Conservation (phyloP, 64 coral and sea anemone species). For the Catalaphyllia jardinei region DNA sequence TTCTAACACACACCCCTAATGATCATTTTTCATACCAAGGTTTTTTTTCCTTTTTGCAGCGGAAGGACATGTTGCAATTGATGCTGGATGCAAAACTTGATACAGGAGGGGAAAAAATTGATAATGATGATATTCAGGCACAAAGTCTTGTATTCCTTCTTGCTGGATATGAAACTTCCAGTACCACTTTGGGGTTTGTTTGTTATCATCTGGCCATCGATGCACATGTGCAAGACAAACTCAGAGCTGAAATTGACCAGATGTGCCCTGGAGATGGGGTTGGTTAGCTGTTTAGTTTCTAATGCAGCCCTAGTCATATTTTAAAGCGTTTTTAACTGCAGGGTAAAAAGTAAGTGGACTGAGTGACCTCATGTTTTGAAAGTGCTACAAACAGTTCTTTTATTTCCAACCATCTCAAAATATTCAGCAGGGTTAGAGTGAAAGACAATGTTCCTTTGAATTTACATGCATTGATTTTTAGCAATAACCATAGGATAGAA, state of each 20-base stretch:
- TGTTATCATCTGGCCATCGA: constrained; percentile 40
- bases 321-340: not conserved
- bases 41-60: not conserved
- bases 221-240: constrained; percentile 45
- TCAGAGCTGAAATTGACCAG: constrained; percentile 42
- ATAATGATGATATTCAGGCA: constrained; percentile 37
- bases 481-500: no score
- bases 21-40: not conserved
- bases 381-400: no score
- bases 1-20: no score
- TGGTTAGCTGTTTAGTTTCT: not conserved
- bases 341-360: not conserved
- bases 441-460: no score
- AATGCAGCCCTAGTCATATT: not conserved
- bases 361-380: no score
- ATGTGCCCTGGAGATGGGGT: constrained; percentile 13
- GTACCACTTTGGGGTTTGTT: constrained; percentile 14
- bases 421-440: no score
- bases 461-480: no score
- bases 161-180: constrained; percentile 49
- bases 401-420: no score
- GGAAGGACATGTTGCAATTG: constrained; percentile 47
- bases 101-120: constrained; percentile 18
- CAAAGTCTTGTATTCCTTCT: constrained; percentile 53
- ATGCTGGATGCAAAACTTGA: constrained; percentile 53